Percentiles rank a stretch among this genome's conserved stretches.
These are phyloP conservation scores for Macquaria australasica DNA, from an alignment of 2,113 vertebrate species.

Conservation along the genomic window DNA sequence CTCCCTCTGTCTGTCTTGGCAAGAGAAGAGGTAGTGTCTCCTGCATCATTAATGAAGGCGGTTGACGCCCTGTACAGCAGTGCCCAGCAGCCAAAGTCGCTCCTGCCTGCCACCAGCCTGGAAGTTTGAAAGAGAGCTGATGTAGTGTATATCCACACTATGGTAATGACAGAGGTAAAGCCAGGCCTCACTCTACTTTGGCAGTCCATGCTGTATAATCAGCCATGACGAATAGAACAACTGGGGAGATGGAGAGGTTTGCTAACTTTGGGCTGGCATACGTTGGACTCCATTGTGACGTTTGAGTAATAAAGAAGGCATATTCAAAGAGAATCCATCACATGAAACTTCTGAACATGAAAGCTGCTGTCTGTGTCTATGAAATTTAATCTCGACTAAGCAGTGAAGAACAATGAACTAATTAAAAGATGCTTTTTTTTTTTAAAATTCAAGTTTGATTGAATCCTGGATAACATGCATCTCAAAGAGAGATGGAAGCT, in stretches of 20 bases:
- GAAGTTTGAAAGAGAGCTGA: constrained; percentile 55
- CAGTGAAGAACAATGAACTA: constrained; percentile 57
- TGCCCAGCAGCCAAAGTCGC: constrained; percentile 57
- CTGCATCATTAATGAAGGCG: constrained; percentile 76
- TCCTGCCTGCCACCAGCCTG: constrained; percentile 56
- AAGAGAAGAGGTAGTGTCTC: constrained; percentile 63
- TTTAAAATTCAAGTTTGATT: constrained; percentile 61
- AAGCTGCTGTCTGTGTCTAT: constrained; percentile 54
- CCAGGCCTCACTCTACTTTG: constrained; percentile 64
- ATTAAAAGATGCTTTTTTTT: constrained; percentile 48
- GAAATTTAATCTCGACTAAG: constrained; percentile 49
- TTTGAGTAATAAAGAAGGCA: constrained; percentile 41
- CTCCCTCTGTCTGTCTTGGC: constrained; percentile 63
- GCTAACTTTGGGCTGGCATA: constrained; percentile 41
- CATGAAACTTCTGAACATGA: constrained; percentile 60
- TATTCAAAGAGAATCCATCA: constrained; percentile 49
- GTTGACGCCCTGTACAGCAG: constrained; percentile 63
- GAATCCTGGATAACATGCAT: constrained; percentile 56
- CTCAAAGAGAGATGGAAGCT: constrained; percentile 53
- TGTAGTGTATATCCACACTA: constrained; percentile 55
- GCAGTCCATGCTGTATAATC: constrained; percentile 67
- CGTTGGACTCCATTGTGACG: constrained; percentile 37
- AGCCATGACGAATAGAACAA: constrained; percentile 52
- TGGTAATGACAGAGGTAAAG: constrained; percentile 69
- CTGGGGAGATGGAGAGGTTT: constrained; percentile 40